Evolutionary conservation across 2,797 vertebrate genomes (phyloP).

Genomic region (Gambusia yucatana): DNA sequence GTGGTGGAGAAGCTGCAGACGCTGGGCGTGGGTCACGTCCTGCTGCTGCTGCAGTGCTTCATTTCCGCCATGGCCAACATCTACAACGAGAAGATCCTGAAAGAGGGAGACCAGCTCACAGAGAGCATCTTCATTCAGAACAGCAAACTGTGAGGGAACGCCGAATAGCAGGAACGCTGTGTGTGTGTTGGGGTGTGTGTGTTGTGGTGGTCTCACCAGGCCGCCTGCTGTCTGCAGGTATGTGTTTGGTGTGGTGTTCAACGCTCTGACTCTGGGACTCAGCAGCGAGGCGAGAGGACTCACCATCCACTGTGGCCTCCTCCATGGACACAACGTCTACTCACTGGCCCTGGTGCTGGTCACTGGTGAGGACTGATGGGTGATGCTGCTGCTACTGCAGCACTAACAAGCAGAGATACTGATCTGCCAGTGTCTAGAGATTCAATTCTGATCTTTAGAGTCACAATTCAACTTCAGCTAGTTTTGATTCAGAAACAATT

Average conservation of each 20-base stretch:
- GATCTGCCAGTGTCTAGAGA: no score
- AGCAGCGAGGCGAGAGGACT: conserved; percentile 83
- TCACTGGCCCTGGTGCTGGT: conserved; percentile 90
- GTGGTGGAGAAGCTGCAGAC: conserved; percentile 78
- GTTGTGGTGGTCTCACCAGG: background rate
- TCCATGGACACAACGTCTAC: conserved; percentile 94
- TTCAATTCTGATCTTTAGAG: no score
- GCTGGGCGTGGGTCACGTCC: conserved; percentile 89
- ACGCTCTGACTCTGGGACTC: conserved; percentile 87
- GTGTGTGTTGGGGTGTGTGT: accelerated
- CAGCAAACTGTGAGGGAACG: conserved; percentile 84
- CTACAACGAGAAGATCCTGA: conserved; percentile 98
- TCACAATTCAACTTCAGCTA: no score
- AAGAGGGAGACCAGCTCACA: conserved; percentile 88
- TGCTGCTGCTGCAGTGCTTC: conserved; percentile 94
- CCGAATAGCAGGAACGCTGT: accelerated
- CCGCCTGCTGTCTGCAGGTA: conserved; percentile 70
- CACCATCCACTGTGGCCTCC: conserved; percentile 88
- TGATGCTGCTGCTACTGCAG: background rate
- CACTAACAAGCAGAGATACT: no score
- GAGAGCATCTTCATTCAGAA: conserved; percentile 98
- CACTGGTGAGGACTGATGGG: conserved; percentile 75
- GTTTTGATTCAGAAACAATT: no score
- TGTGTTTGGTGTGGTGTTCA: conserved; percentile 91
- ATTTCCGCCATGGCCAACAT: conserved; percentile 96